Conservation (phyloP, 2,797 vertebrate genomes). For the Labeo calbasu region DNA sequence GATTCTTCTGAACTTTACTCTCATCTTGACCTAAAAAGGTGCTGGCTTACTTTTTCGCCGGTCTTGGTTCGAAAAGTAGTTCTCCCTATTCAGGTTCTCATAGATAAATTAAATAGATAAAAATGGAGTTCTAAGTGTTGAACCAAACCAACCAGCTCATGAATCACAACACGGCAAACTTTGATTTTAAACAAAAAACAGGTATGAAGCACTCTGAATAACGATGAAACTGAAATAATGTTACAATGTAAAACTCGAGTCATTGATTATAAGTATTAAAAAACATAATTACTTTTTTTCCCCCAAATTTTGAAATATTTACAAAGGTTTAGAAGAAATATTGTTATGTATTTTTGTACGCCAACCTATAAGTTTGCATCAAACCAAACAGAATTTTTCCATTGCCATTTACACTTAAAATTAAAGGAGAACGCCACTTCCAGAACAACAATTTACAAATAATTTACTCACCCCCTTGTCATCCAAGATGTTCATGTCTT, state of each 20-base stretch:
- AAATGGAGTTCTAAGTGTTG: background rate
- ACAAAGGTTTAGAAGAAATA: background rate
- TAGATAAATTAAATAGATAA: background rate
- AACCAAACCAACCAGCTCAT: background rate
- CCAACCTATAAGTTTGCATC: background rate
- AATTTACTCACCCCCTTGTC: too few relatives aligned
- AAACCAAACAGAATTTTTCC: background rate
- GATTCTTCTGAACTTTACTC: background rate
- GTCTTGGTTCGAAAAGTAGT: background rate
- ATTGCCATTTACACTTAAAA: background rate
- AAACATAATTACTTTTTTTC: background rate
- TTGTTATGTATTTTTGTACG: background rate
- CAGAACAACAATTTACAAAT: too few relatives aligned
- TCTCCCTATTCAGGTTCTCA: background rate
- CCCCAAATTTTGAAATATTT: background rate
- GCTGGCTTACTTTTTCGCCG: background rate
- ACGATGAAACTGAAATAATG: background rate
- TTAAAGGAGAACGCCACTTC: too few relatives aligned
- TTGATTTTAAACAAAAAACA: background rate
- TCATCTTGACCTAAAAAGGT: background rate
- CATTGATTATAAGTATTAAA: background rate
- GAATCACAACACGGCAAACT: background rate
- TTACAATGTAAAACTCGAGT: background rate
- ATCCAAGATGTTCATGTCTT: too few relatives aligned
- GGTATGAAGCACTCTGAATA: background rate